Evolutionary conservation across 2,888 invertebrate genomes (phyloP).

Genomic region (Ichneumoninae sp.): DNA sequence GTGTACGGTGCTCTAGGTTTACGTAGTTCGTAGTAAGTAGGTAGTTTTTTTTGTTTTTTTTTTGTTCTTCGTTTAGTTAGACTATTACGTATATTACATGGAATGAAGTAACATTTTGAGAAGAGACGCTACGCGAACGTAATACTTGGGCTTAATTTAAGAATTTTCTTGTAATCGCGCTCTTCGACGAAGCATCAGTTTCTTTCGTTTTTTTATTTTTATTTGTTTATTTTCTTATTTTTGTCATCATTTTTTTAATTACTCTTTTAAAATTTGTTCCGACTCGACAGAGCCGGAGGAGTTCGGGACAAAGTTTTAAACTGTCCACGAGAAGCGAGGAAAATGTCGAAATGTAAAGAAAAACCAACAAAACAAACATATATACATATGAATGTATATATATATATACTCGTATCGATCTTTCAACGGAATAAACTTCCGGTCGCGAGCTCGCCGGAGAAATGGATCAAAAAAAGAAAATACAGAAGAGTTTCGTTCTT

Average conservation of each 20-base stretch:
- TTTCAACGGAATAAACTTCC: slow-evolving; percentile 50
- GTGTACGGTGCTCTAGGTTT: slow-evolving; percentile 83
- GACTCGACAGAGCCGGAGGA: slow-evolving; percentile 30
- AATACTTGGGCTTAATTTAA: slow-evolving; percentile 84
- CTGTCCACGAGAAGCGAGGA: slow-evolving; percentile 44
- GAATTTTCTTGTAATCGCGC: slow-evolving; percentile 57
- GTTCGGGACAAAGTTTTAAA: slow-evolving; percentile 46
- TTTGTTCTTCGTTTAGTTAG: slow-evolving; percentile 78
- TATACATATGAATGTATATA: slow-evolving; percentile 29
- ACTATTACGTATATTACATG: slow-evolving; percentile 85
- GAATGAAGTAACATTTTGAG: slow-evolving; percentile 83
- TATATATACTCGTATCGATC: slow-evolving; percentile 46
- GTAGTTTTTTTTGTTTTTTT: slow-evolving; percentile 50
- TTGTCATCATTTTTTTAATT: slow-evolving; percentile 25
- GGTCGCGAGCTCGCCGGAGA: slow-evolving; percentile 36
- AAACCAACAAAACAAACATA: slow-evolving; percentile 61
- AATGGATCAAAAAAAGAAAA: slow-evolving; percentile 17
- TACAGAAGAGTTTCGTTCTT: slow-evolving; percentile 23
- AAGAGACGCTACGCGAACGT: slow-evolving; percentile 83
- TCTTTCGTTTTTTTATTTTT: slow-evolving; percentile 35
- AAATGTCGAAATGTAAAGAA: slow-evolving; percentile 38
- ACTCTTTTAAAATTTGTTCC: slow-evolving; percentile 15
- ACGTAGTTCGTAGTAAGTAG: slow-evolving; percentile 83
- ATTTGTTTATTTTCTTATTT: slow-evolving; percentile 42
- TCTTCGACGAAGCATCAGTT: slow-evolving; percentile 43